Evolutionary conservation across 2,113 vertebrate genomes (phyloP), one percentile per base, ranked within the genome.

Genomic region (Sminthopsis crassicaudata): DNA sequence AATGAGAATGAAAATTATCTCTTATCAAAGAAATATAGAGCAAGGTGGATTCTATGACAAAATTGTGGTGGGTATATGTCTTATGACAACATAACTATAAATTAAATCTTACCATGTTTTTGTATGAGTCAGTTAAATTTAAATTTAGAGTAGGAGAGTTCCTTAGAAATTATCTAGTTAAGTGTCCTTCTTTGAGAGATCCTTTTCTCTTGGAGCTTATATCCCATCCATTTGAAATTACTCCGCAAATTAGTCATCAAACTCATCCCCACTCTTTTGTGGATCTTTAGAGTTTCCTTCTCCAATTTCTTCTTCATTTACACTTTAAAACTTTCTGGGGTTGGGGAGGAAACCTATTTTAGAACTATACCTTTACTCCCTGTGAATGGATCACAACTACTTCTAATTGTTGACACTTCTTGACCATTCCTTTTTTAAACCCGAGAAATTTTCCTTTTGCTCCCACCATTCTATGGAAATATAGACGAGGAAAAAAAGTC

Each of bases 21-120:
- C 67, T 52, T 46, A 90, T 90, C 76, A 57, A 94, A 94, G n/a
- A n/a, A 6, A 76, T 30, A 23, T 89, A 94, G 94, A 92, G 16
- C 89, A 90, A 10, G 54, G 88, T 36, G 1, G 10, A 90, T 92
- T 24, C n/a, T 48, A 0, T 55, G 25, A 48, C 23, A 92, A 89
- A 93, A 93, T 5, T 6, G 22, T 24, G 57, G 91, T 9, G 2
- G 48, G 12, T 46, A 50, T n/a, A 51, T 27, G 30, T 27, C 53
- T 27, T 57, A 51, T n/a, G 27, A 42, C 89, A n/a, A 54, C 50
- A 92, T 50, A 46, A 89, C 50, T 91, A 24, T 8, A 94, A 76
- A 52, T 90, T 6, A 6, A 51, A 3, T 30, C 5, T 91, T 57
- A 51, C 22, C 30, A 0, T 54, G 23, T 88, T 26, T 0, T 92